Evolutionary conservation across 1,140 invertebrate genomes (phyloP).

Genomic region (Drosophila parabipectinata): DNA sequence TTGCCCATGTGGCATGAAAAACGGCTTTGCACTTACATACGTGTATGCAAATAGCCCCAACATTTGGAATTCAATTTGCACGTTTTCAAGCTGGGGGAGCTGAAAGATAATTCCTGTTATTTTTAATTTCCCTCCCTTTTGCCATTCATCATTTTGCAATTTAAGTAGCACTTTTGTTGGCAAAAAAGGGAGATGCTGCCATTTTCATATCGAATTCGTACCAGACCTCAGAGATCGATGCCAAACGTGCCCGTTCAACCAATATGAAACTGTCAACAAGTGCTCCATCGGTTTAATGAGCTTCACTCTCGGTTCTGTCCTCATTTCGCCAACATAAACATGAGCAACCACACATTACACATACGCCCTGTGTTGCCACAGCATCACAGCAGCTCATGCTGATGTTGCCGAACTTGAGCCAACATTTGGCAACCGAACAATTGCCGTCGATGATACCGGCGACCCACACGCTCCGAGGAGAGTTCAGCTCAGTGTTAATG

Average conservation of each 20-base stretch:
- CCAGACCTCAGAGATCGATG: background rate
- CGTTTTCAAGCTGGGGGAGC: background rate
- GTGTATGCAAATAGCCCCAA: conserved; percentile 5
- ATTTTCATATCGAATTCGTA: too few relatives aligned
- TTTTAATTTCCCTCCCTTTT: background rate
- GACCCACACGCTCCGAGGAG: conserved; percentile 51
- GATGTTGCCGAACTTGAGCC: conserved; percentile 20
- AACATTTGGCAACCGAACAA: conserved; percentile 41
- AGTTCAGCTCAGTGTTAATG: conserved; percentile 65
- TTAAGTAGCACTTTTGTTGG: background rate
- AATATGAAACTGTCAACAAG: conserved; percentile 26
- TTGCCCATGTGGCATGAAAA: conserved; percentile 12
- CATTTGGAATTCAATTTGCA: conserved; percentile 41
- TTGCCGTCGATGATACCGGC: conserved; percentile 30
- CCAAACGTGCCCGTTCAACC: conserved; percentile 1
- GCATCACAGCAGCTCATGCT: conserved; percentile 12
- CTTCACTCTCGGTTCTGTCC: conserved; percentile 19
- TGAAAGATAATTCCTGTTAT: background rate
- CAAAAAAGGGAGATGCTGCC: background rate
- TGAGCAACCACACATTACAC: conserved; percentile 29
- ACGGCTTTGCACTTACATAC: conserved; percentile 16
- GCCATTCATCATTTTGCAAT: conserved; percentile 1
- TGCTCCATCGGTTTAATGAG: conserved; percentile 19
- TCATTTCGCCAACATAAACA: conserved; percentile 14
- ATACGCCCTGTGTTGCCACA: conserved; percentile 50